Evolutionary conservation across 2,888 invertebrate species (phyloP).

Genomic region (Plebejus argus): DNA sequence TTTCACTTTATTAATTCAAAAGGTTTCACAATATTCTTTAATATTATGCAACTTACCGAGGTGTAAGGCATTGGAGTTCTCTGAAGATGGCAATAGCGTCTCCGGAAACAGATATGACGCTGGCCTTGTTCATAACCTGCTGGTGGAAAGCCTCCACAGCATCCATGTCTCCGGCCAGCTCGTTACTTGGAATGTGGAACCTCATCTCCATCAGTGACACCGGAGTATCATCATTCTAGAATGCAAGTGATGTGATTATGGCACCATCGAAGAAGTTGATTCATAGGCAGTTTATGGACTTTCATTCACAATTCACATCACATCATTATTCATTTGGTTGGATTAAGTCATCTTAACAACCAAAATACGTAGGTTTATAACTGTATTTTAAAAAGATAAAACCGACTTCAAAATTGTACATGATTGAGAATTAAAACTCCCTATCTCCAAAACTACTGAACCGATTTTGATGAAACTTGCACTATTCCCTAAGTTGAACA

Average conservation of each 20-base stretch:
- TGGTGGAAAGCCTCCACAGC: conserved; percentile 98
- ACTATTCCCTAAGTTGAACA: too few relatives aligned
- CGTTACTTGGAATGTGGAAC: conserved; percentile 97
- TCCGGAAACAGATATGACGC: conserved; percentile 98
- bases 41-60: conserved; percentile 83
- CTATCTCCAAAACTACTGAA: too few relatives aligned
- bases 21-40: background rate
- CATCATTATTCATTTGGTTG: too few relatives aligned
- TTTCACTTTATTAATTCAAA: background rate
- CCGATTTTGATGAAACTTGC: too few relatives aligned
- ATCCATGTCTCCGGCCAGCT: conserved; percentile 92
- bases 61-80: conserved; percentile 98
- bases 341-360: too few relatives aligned
- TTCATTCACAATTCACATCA: too few relatives aligned
- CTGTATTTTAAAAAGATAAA: too few relatives aligned
- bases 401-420: too few relatives aligned
- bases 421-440: too few relatives aligned
- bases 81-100: conserved; percentile 98
- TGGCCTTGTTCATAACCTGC: conserved; percentile 98
- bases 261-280: too few relatives aligned
- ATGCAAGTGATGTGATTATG: conserved; percentile 47
- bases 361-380: too few relatives aligned
- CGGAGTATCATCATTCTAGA: conserved; percentile 97
- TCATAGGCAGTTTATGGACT: too few relatives aligned
- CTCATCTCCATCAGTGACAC: conserved; percentile 98